Base-by-base conservation (phyloP, 35 echinoderm and acorn worm genomes). In the Chiridota heheva region DNA sequence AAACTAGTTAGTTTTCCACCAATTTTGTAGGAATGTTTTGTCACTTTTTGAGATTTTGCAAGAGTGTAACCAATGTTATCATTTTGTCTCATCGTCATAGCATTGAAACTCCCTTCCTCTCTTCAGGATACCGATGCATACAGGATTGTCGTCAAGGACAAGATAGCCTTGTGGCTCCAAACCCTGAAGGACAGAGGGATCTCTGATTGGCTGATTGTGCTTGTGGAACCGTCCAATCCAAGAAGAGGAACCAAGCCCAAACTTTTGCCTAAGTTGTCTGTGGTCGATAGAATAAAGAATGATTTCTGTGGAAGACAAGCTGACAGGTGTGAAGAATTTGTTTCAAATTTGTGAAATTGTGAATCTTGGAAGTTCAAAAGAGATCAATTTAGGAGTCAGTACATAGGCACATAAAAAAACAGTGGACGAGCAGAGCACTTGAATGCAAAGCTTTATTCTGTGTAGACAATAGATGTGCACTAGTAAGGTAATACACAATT, bases 71-170 rank as follows among this genome's bases (percentile, higher is more conserved):
- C 10, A 53, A n/a, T 12, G n/a, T 12, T 10, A 53, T 53, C n/a
- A 12, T 53, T 30, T 65, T 65, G 29, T 65, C 28, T 30, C 62
- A 65, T 13, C 10, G n/a, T 12, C 10, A 12, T 12, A 53, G n/a
- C 10, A 53, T 53, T 53, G 47, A n/a, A 53, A n/a, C 47, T 53
- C 10, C 10, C 10, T 10, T 10, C 10, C 10, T 53, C 47, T 12
- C 10, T 12, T n/a, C 65, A 98, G 95, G 95, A 98, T 71, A 89
- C 85, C 5, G 95, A 98, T 82, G 88, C 95, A 1, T 98, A 98
- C 80, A 91, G 86, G 53, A 58, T 91, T 66, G 90, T 87, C 32
- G 89, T 90, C 42, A 98, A 98, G 64, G 89, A 98, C 22, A 84
- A 91, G 32, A 98, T 98, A 49, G 72, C 89, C 12, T 63, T 81